Evolutionary conservation across 2,113 vertebrate genomes (phyloP).

Genomic region (Crotalus helleri): DNA sequence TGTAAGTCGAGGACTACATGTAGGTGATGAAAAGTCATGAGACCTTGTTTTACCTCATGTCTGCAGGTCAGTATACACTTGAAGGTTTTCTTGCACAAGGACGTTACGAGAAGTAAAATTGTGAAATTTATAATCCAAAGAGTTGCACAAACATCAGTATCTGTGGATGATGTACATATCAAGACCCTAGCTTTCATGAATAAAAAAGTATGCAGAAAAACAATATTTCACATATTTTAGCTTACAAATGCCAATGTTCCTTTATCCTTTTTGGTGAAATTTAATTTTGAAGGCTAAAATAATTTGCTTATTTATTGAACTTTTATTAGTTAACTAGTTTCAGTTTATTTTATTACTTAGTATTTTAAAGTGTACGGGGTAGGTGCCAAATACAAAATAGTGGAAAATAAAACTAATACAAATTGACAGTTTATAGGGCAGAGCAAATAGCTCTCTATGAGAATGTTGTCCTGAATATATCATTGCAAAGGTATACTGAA

Average conservation of each 20-base stretch:
- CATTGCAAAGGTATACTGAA: background rate
- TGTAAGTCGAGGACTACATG: background rate
- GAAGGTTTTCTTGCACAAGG: background rate
- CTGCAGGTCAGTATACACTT: background rate
- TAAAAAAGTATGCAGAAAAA: background rate
- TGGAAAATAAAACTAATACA: background rate
- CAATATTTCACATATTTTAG: background rate
- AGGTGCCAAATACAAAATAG: background rate
- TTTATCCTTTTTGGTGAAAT: background rate
- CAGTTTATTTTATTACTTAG: background rate
- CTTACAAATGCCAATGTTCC: background rate
- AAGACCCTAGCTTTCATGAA: background rate
- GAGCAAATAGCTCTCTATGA: background rate
- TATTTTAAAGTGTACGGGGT: background rate
- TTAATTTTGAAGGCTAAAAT: background rate
- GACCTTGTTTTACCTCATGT: background rate
- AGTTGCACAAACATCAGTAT: background rate
- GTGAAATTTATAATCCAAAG: background rate
- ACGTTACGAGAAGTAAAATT: background rate
- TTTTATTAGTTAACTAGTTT: background rate
- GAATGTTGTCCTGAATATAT: background rate
- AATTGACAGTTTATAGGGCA: background rate
- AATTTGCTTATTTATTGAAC: background rate
- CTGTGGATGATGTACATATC: background rate
- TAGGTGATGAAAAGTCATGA: background rate